Percentiles rank a stretch among this genome's conserved stretches.
These are phyloP conservation scores for Cyaniris semiargus DNA, from an alignment of 2,888 invertebrate genomes.

Conservation along the genomic window DNA sequence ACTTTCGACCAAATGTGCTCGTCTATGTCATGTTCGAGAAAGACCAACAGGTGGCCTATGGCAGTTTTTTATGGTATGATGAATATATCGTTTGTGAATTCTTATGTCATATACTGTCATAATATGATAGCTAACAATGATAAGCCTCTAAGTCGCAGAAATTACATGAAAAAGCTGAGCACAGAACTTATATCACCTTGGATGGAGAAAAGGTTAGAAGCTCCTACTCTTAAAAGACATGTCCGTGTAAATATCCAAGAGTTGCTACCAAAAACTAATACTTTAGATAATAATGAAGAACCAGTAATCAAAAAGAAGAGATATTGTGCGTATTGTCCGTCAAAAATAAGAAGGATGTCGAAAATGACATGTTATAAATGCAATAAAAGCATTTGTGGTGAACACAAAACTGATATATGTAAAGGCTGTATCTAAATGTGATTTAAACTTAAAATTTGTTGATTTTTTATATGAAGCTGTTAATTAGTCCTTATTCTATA, in stretches of 20 bases:
- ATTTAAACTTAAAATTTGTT: conserved; percentile 12
- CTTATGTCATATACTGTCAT: conserved; percentile 29
- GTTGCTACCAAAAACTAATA: background rate
- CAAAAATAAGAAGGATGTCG: conserved; percentile 30
- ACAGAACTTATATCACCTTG: too few relatives aligned
- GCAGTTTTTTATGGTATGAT: conserved; percentile 30
- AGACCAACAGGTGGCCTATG: conserved; percentile 37
- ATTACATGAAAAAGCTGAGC: conserved; percentile 22
- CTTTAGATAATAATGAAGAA: too few relatives aligned
- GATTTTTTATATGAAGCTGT: background rate
- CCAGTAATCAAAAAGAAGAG: too few relatives aligned
- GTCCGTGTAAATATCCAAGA: too few relatives aligned
- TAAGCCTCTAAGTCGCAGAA: conserved; percentile 21
- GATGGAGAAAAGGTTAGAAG: background rate
- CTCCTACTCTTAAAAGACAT: conserved; percentile 18
- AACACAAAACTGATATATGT: conserved; percentile 16
- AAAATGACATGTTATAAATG: conserved; percentile 20
- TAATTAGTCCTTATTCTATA: background rate
- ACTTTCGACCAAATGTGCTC: conserved; percentile 44
- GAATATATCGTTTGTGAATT: conserved; percentile 31
- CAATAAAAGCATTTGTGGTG: conserved; percentile 28
- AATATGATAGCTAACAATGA: conserved; percentile 22
- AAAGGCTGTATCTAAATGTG: conserved; percentile 16
- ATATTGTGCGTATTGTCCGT: too few relatives aligned
- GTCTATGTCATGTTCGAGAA: conserved; percentile 39